These are phyloP conservation scores for Dasypogon diadema DNA, from an alignment of 2,888 invertebrate species.

Conservation along the genomic window DNA sequence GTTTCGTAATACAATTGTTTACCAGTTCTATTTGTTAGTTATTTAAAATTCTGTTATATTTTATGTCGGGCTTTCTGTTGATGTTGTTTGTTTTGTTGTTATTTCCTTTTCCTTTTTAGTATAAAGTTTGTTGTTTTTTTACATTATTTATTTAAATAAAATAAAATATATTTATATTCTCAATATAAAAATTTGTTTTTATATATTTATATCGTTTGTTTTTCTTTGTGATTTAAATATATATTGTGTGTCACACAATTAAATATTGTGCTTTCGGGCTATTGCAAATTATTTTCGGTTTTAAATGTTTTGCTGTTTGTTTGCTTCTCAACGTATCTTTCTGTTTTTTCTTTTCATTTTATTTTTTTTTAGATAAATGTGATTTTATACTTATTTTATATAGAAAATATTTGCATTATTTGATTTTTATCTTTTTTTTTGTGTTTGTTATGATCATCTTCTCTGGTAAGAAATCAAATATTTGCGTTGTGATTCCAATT, in stretches of 20 bases:
- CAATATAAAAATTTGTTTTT: conserved; percentile 14
- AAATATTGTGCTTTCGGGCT: conserved; percentile 52
- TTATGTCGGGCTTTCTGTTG: conserved; percentile 15
- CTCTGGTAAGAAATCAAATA: conserved; percentile 1
- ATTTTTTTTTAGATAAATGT: neutral
- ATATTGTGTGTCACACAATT: conserved; percentile 41
- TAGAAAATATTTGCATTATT: conserved; percentile 43
- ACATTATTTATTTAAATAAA: conserved; percentile 11
- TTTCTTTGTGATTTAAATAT: neutral
- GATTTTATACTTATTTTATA: conserved; percentile 43
- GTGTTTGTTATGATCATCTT: conserved; percentile 26
- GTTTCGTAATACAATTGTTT: conserved; percentile 8
- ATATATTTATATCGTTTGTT: neutral
- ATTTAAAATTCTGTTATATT: conserved; percentile 27
- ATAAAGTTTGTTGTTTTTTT: conserved; percentile 41
- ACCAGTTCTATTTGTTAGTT: conserved; percentile 21
- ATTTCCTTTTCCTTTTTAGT: conserved; percentile 4
- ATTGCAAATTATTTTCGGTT: conserved; percentile 47
- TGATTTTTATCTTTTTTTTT: conserved; percentile 19
- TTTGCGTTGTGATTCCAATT: neutral
- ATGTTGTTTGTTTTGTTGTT: conserved; percentile 3
- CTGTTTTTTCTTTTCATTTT: neutral
- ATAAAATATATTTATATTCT: conserved; percentile 2
- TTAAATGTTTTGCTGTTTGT: neutral
- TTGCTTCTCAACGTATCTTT: conserved; percentile 1